Evolutionary conservation across 2,888 invertebrate genomes (phyloP).

Genomic region (Xylota sylvarum): DNA sequence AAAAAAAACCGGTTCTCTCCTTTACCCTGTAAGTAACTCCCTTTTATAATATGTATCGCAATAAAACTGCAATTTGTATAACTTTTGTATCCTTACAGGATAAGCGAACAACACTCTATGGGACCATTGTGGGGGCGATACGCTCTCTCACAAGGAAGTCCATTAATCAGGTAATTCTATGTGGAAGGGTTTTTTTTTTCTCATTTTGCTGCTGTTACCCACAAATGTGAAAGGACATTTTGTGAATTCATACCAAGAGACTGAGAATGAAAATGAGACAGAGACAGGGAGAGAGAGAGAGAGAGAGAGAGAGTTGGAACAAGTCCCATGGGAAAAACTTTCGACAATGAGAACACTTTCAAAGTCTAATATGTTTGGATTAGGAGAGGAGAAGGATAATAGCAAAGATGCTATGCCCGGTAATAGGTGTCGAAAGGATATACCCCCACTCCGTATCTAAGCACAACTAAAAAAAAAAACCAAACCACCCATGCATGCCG

Average conservation of each 20-base stretch:
- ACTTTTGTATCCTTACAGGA: slow-evolving; percentile 41
- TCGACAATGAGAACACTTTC: slow-evolving; percentile 49
- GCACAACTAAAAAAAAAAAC: background rate
- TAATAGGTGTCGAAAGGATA: slow-evolving; percentile 39
- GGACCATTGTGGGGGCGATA: slow-evolving; percentile 18
- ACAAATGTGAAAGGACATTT: slow-evolving; percentile 4
- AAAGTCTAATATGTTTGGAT: slow-evolving; percentile 39
- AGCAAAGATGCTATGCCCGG: background rate
- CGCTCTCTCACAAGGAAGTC: slow-evolving; percentile 28
- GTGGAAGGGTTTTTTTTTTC: background rate
- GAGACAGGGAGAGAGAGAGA: too few relatives aligned
- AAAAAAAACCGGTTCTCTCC: background rate
- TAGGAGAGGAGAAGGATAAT: slow-evolving; percentile 22
- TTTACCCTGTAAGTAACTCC: background rate
- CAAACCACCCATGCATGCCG: background rate
- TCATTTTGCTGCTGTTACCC: too few relatives aligned
- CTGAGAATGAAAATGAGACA: too few relatives aligned
- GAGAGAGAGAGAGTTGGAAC: too few relatives aligned
- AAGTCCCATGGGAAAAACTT: slow-evolving; percentile 31
- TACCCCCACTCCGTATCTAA: background rate
- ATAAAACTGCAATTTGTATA: slow-evolving; percentile 63
- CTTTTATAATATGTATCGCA: slow-evolving; percentile 42
- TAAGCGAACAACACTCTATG: slow-evolving; percentile 6
- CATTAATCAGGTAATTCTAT: slow-evolving; percentile 55
- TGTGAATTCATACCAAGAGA: background rate